Percentiles rank a stretch among this genome's conserved stretches.
Evolutionary conservation across 2,797 vertebrate genomes (phyloP).

Genomic region (Novumbra hubbsi): DNA sequence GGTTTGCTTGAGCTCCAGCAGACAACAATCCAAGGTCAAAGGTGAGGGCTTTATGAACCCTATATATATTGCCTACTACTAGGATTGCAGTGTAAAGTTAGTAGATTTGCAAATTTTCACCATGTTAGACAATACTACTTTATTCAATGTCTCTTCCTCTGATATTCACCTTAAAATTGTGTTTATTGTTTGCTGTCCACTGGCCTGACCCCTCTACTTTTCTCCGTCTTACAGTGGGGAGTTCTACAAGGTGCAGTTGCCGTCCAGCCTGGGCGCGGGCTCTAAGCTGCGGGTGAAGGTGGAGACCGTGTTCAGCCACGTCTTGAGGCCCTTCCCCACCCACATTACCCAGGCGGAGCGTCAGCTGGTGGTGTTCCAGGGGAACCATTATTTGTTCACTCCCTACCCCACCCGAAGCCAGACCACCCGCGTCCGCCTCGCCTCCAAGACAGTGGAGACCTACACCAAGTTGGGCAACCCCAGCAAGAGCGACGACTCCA

Average conservation of each 20-base stretch:
- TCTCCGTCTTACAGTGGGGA: slow-evolving; percentile 75
- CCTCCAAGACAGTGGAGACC: slow-evolving; percentile 91
- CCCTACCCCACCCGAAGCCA: slow-evolving; percentile 89
- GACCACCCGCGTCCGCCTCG: slow-evolving; percentile 86
- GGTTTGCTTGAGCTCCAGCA: slow-evolving; percentile 84
- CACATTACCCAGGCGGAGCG: slow-evolving; percentile 95
- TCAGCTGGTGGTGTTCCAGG: slow-evolving; percentile 95
- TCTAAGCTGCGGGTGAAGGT: slow-evolving; percentile 84
- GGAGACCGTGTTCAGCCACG: slow-evolving; percentile 89
- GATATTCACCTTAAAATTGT: neutral
- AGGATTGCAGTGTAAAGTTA: neutral
- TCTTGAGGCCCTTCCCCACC: slow-evolving; percentile 90
- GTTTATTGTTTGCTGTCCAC: neutral
- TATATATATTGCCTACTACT: neutral
- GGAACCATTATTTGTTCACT: slow-evolving; percentile 95
- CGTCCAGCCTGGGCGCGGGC: slow-evolving; percentile 80
- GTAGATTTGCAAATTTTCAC: neutral
- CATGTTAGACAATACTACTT: neutral
- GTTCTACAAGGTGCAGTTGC: slow-evolving; percentile 87
- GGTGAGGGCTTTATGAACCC: slow-evolving; percentile 63
- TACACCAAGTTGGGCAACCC: slow-evolving; percentile 96
- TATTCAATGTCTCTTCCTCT: too few relatives aligned
- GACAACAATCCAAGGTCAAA: slow-evolving; percentile 81
- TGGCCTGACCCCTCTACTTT: neutral
- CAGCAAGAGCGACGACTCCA: slow-evolving; percentile 84